These are phyloP conservation scores for Scaptomyza reducta DNA, from an alignment of 2,888 invertebrate genomes.

Conservation along the genomic window DNA sequence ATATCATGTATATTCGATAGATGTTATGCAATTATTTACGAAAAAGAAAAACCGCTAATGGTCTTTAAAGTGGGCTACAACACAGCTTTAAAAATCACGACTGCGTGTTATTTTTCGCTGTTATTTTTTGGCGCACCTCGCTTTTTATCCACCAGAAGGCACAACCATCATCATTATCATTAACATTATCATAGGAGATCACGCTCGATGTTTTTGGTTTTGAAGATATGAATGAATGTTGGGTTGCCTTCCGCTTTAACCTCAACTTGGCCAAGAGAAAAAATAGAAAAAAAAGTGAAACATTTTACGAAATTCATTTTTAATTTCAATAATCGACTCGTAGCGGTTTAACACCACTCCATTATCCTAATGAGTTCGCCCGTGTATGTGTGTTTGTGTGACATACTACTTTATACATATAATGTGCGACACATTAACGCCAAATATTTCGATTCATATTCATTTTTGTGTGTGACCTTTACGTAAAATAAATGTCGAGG, in stretches of 20 bases:
- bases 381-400: slow-evolving; percentile 1
- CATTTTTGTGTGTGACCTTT: slow-evolving; percentile 54
- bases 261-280: slow-evolving; percentile 20
- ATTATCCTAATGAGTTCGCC: slow-evolving; percentile 48
- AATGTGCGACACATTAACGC: slow-evolving; percentile 58
- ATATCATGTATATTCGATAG: not conserved
- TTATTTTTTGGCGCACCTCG: slow-evolving; percentile 67
- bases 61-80: slow-evolving; percentile 62
- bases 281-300: slow-evolving; percentile 41
- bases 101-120: slow-evolving; percentile 15
- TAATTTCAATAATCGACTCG: slow-evolving; percentile 73
- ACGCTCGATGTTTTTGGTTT: slow-evolving; percentile 44
- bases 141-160: slow-evolving; percentile 32
- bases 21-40: slow-evolving; percentile 43
- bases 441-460: slow-evolving; percentile 32
- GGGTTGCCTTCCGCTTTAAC: slow-evolving; percentile 32
- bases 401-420: no score
- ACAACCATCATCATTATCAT: slow-evolving; percentile 58
- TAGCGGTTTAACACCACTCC: slow-evolving; percentile 32
- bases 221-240: not conserved
- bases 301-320: slow-evolving; percentile 72
- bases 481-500: slow-evolving; percentile 60
- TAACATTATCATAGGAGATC: slow-evolving; percentile 56
- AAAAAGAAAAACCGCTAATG: slow-evolving; percentile 57
- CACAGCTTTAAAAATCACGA: slow-evolving; percentile 35